Evolutionary conservation across 2,113 vertebrate genomes (phyloP), one percentile per base, ranked within the genome.

Genomic region (Riparia riparia): DNA sequence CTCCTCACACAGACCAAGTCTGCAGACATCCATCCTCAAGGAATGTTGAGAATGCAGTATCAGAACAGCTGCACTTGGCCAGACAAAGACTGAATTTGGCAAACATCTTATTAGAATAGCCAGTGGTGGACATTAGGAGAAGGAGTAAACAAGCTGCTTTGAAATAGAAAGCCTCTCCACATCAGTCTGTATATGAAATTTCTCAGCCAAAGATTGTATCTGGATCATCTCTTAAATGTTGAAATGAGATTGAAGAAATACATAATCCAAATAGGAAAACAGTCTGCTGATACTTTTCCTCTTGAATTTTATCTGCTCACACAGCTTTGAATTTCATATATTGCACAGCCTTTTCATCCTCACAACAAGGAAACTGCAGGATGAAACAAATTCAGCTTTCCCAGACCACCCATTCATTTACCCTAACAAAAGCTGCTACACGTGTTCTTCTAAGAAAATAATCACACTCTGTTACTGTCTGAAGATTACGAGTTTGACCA

Each of bases 31-130:
- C 57, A 58, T 86, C 66, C 42, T 72, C 54, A 72, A 29, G 53
- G 31, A 76, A 29, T 76, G 78, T 65, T 70, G 45, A 86, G 71
- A 94, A 80, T 2, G 1, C 42, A 50, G 16, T 32, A 26, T 76
- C 63, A 88, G 71, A 95, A 77, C 70, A 92, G 57, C 74, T 85
- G 66, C 86, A 73, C 37, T 88, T 88, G 79, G 71, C 50, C 39
- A 79, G 61, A 39, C 25, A 82, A 77, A 54, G 21, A 56, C 37
- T 44, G 7, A 2, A 20, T 80, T 65, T 86, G 82, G 53, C 79
- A 94, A 80, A 47, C 12, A 26, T 37, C 49, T 85, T 87, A 37
- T 86, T 74, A 73, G 28, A 83, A 61, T 5, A 90, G 37, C 16
- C 72, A 86, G 50, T 7, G 1, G 34, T 61, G 50, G 63, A 94